Evolutionary conservation across 1,140 invertebrate genomes (phyloP).

Genomic region (Papilio helenus): DNA sequence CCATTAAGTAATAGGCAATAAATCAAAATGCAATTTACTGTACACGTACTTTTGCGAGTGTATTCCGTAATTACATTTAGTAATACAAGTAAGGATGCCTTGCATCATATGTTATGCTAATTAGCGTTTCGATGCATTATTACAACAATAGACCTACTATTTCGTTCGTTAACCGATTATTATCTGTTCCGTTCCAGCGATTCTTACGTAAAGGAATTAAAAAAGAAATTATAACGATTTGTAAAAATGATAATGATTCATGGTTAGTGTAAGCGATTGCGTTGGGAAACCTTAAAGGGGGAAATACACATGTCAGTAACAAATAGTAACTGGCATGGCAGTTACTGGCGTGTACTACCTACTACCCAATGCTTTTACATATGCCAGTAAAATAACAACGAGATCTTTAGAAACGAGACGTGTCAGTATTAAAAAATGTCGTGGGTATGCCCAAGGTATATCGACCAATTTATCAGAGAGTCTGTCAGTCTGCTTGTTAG

Average conservation of each 20-base stretch:
- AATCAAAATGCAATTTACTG: conserved; percentile 47
- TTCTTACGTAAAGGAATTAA: conserved; percentile 43
- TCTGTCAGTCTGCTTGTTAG: too few species aligned
- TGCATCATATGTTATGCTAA: conserved; percentile 46
- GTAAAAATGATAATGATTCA: conserved; percentile 16
- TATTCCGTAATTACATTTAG: conserved; percentile 49
- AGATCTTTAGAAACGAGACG: too few species aligned
- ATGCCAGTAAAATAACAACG: too few species aligned
- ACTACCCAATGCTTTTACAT: too few species aligned
- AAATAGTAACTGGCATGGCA: too few species aligned
- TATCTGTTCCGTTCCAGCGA: conserved; percentile 46
- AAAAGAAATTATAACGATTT: conserved; percentile 25
- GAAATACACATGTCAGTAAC: too few species aligned
- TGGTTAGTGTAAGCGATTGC: background rate
- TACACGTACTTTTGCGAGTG: conserved; percentile 18
- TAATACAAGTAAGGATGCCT: conserved; percentile 40
- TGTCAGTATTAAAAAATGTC: too few species aligned
- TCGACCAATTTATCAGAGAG: too few species aligned
- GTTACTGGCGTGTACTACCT: too few species aligned
- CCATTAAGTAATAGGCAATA: conserved; percentile 44
- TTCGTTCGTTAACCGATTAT: conserved; percentile 43
- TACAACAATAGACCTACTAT: conserved; percentile 41
- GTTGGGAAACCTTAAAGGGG: too few species aligned
- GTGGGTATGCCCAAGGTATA: too few species aligned
- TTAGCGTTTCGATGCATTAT: conserved; percentile 38